Percentiles rank a stretch among this genome's conserved stretches.
Evolutionary conservation across 2,888 invertebrate genomes (phyloP).

Genomic region (Caradrina kadenii): DNA sequence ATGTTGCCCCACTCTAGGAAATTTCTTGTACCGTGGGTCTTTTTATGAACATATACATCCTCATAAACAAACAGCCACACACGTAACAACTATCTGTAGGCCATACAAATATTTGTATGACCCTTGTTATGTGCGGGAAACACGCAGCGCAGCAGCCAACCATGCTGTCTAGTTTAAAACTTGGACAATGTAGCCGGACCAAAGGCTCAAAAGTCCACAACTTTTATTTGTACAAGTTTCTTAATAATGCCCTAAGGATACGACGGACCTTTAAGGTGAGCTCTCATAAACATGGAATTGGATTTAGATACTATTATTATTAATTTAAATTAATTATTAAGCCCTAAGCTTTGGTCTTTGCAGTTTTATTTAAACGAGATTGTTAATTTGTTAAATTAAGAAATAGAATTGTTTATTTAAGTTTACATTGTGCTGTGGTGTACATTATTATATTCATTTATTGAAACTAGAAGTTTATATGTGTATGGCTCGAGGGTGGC

Average conservation of each 20-base stretch:
- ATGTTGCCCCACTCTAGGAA: too few relatives aligned
- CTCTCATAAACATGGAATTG: conserved; percentile 4
- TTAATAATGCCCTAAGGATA: conserved; percentile 37
- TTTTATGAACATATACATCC: too few relatives aligned
- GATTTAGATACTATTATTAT: not conserved
- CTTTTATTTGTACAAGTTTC: conserved; percentile 34
- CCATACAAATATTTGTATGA: too few relatives aligned
- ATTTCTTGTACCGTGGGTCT: too few relatives aligned
- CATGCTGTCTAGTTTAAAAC: not conserved
- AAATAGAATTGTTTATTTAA: not conserved
- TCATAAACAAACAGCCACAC: too few relatives aligned
- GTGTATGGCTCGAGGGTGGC: too few relatives aligned
- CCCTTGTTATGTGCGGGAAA: too few relatives aligned
- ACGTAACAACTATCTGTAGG: too few relatives aligned
- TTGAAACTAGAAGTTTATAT: too few relatives aligned
- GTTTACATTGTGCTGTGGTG: too few relatives aligned
- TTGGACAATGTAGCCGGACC: not conserved
- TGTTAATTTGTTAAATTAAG: not conserved
- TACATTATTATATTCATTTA: too few relatives aligned
- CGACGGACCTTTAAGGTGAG: conserved; percentile 28
- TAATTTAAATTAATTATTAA: conserved; percentile 10
- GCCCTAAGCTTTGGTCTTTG: not conserved
- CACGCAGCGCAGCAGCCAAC: too few relatives aligned
- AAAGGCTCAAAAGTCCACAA: conserved; percentile 20
- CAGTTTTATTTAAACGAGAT: not conserved